These are phyloP conservation scores for Corticium candelabrum DNA, from an alignment of 37 sponge, comb jelly and placozoan genomes.

Conservation along the genomic window DNA sequence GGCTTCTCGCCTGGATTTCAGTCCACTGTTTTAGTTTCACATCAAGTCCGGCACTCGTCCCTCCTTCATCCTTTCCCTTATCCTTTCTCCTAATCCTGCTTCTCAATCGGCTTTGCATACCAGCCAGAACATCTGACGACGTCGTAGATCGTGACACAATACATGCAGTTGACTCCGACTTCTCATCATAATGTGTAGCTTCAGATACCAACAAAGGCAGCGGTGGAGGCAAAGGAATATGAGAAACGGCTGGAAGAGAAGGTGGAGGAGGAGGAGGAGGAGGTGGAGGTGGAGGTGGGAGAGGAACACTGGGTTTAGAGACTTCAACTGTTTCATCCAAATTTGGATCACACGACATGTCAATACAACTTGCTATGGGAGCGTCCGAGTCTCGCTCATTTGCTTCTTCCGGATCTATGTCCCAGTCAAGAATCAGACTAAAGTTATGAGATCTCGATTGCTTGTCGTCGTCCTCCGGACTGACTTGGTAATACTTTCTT, in stretches of 20 bases:
- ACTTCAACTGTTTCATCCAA: not conserved
- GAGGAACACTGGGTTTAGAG: not conserved
- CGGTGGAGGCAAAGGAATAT: not conserved
- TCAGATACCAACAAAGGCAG: constrained; percentile 64
- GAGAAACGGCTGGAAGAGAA: not conserved
- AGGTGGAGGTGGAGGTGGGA: not conserved
- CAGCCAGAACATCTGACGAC: constrained; percentile 21
- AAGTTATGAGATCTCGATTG: too few species aligned
- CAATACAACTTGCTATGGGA: not conserved
- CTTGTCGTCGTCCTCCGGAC: too few species aligned
- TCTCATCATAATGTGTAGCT: constrained; percentile 68
- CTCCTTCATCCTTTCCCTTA: not conserved
- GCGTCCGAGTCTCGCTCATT: not conserved
- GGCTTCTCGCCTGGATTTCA: constrained; percentile 52
- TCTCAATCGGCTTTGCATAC: constrained; percentile 49
- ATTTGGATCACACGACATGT: not conserved
- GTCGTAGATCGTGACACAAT: too few species aligned
- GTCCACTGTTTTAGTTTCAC: constrained; percentile 48
- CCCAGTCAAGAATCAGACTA: too few species aligned
- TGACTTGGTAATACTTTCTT: not conserved
- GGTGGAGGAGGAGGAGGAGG: not conserved
- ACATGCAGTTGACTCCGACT: constrained; percentile 76
- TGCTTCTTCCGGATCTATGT: too few species aligned
- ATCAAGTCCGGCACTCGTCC: not conserved
- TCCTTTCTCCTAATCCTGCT: constrained; percentile 30